phyloP scores from a whole-genome alignment of 2,797 vertebrate genomes.

The Propithecus deckenii region DNA sequence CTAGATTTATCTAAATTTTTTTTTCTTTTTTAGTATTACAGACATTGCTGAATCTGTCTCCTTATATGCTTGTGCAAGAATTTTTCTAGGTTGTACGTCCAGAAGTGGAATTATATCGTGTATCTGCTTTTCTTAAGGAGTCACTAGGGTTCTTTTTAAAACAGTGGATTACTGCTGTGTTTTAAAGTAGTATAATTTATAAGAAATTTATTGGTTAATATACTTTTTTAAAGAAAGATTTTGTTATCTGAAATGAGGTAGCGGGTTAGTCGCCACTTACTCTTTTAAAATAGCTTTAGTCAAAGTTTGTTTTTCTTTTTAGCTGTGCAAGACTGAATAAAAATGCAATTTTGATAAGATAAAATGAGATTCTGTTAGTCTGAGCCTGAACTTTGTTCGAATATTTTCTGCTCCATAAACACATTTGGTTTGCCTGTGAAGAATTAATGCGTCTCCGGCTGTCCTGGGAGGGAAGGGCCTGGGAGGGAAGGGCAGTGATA shows the following conservation, averaged over 20 bases:
- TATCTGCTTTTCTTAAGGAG: neutral
- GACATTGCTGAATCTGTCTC: accelerated
- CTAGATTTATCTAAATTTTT: neutral
- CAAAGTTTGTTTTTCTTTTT: constrained; percentile 29
- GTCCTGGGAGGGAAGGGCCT: neutral
- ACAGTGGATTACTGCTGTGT: neutral
- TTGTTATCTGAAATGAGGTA: neutral
- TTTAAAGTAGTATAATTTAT: neutral
- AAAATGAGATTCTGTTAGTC: neutral
- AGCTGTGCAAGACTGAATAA: neutral
- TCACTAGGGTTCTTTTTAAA: neutral
- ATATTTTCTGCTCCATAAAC: constrained; percentile 26
- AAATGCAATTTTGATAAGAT: constrained; percentile 49
- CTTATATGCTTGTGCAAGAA: neutral
- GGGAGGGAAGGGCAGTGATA: neutral
- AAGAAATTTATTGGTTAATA: neutral
- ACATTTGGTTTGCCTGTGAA: neutral
- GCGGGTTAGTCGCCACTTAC: neutral
- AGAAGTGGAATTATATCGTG: neutral
- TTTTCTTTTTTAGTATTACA: neutral
- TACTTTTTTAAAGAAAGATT: neutral
- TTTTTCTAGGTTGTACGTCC: neutral
- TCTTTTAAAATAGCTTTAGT: neutral
- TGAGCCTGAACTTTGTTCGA: constrained; percentile 26
- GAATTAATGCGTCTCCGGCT: neutral